A percentile compares a stretch with the other conserved stretches of the same genome.
Conservation (phyloP, 1,140 invertebrate species). For the Euwallacea similis region DNA sequence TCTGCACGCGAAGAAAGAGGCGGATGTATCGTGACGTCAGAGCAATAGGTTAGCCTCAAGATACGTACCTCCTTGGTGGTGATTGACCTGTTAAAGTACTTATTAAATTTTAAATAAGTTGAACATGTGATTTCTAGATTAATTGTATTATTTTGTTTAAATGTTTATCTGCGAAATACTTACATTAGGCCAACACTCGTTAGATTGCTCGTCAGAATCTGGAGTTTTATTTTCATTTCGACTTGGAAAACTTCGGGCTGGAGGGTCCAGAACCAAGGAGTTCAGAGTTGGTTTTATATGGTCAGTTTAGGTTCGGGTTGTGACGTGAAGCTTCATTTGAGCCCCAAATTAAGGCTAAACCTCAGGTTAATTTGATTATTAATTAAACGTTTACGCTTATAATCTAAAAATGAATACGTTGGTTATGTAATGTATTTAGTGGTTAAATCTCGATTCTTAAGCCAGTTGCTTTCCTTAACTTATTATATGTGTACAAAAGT, state of each 20-base stretch:
- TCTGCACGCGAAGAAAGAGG: conserved; percentile 49
- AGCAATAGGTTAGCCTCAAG: conserved; percentile 46
- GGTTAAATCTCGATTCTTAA: conserved; percentile 29
- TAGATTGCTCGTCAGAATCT: neutral
- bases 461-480: conserved; percentile 50
- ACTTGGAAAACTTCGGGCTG: too few species aligned
- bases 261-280: too few species aligned
- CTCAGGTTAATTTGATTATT: too few species aligned
- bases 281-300: too few species aligned
- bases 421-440: neutral
- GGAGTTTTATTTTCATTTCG: too few species aligned
- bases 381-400: neutral
- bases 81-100: conserved; percentile 44
- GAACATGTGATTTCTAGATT: conserved; percentile 48
- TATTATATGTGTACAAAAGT: conserved; percentile 46
- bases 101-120: conserved; percentile 42
- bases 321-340: too few species aligned
- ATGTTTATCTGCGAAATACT: conserved; percentile 6
- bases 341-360: too few species aligned
- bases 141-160: conserved; percentile 29
- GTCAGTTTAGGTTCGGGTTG: too few species aligned
- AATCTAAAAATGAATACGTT: neutral
- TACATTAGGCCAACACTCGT: neutral
- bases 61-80: conserved; percentile 52
- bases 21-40: conserved; percentile 51